phyloP scores from a whole-genome alignment of 35 echinoderm and acorn worm genomes.

The Ptychodera flava region DNA sequence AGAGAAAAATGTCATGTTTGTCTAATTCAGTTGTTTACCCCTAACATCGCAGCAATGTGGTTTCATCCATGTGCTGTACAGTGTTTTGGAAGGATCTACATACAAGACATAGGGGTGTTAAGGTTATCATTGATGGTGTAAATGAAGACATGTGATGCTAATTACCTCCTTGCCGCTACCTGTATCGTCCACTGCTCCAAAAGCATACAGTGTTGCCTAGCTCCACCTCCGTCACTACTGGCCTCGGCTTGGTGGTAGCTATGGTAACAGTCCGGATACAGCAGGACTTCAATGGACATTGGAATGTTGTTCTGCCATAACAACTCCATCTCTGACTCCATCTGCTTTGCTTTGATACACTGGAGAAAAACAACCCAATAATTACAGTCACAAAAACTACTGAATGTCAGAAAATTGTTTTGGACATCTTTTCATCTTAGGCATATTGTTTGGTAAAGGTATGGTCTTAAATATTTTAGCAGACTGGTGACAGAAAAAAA shows the following conservation, averaged over 20 bases:
- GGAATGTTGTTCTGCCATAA: constrained; percentile 89
- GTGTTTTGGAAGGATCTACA: no score
- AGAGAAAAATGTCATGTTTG: no score
- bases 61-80: no score
- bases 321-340: constrained; percentile 59
- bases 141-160: no score
- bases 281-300: constrained; percentile 84
- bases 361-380: constrained; percentile 9
- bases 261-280: constrained; percentile 86
- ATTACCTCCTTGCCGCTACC: constrained; percentile 79
- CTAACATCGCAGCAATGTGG: no score
- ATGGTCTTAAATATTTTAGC: not conserved
- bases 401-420: not conserved
- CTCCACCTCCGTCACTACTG: constrained; percentile 44
- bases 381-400: not conserved
- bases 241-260: constrained; percentile 34
- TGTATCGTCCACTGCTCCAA: constrained; percentile 95
- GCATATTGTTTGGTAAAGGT: not conserved
- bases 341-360: constrained; percentile 75
- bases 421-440: not conserved
- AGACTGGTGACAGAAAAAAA: not conserved
- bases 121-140: no score
- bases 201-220: constrained; percentile 37
- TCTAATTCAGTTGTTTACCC: no score
- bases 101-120: no score